A percentile compares a stretch with the other conserved stretches of the same genome.
phyloP scores from a whole-genome alignment of 2,797 vertebrate genomes.

The Neoniphon sammara region DNA sequence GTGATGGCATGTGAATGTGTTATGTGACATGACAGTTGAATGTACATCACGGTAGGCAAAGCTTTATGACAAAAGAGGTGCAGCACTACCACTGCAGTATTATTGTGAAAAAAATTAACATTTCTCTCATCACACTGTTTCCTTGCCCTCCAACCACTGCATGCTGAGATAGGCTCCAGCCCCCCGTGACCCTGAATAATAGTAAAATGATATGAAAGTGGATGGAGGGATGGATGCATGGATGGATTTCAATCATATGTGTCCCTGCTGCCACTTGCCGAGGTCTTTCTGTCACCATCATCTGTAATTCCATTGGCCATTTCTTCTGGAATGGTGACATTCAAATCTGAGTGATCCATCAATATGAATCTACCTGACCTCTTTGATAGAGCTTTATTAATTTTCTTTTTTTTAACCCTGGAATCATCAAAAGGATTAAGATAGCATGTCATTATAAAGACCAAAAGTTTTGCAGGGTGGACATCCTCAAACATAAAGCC shows the following conservation, averaged over 20 bases:
- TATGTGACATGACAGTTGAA: neutral
- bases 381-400: constrained; percentile 3
- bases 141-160: no score
- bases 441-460: constrained; percentile 39
- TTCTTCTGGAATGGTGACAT: neutral
- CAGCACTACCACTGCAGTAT: neutral
- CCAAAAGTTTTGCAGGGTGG: constrained; percentile 44
- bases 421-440: constrained; percentile 7
- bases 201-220: no score
- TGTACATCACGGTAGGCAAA: neutral
- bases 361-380: neutral
- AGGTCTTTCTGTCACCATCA: neutral
- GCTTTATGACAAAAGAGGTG: neutral
- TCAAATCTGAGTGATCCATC: neutral
- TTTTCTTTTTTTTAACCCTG: neutral
- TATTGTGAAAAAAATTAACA: no score
- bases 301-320: no score
- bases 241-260: neutral
- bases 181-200: no score
- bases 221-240: no score
- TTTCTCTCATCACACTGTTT: no score
- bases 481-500: constrained; percentile 54
- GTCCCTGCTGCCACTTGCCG: neutral
- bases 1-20: neutral
- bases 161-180: no score